Conservation (phyloP, 1,140 invertebrate species). For the Lysiphlebus fabarum region DNA sequence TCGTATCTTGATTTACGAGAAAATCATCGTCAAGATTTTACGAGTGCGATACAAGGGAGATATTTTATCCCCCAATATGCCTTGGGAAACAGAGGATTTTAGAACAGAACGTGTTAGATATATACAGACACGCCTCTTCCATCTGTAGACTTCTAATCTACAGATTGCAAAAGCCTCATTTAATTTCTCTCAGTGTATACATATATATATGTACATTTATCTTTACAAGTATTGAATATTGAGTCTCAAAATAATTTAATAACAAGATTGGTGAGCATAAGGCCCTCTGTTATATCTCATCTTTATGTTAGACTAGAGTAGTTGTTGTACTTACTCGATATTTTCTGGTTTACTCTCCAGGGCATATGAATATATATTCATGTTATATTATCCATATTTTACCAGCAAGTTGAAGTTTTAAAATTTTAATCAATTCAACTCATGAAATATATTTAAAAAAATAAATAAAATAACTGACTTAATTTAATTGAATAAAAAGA, state of each 20-base stretch:
- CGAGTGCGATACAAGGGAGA: background rate
- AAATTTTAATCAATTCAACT: too few species aligned
- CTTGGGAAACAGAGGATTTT: constrained; percentile 8
- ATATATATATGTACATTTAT: too few species aligned
- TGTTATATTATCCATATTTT: too few species aligned
- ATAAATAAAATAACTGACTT: too few species aligned
- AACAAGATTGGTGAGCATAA: constrained; percentile 30
- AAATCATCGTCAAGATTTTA: constrained; percentile 23
- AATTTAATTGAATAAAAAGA: too few species aligned
- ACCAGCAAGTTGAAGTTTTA: too few species aligned
- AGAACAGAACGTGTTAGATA: constrained; percentile 24
- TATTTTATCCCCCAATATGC: too few species aligned
- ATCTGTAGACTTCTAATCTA: constrained; percentile 42
- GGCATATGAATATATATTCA: too few species aligned
- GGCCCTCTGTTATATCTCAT: constrained; percentile 2
- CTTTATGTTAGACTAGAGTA: background rate
- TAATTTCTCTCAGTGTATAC: too few species aligned
- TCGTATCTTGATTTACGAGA: constrained; percentile 46
- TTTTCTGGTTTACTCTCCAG: too few species aligned
- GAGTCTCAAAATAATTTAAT: constrained; percentile 52
- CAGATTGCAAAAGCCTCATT: constrained; percentile 32
- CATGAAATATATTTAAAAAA: too few species aligned
- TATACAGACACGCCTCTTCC: constrained; percentile 41
- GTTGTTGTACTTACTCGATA: too few species aligned
- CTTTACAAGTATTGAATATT: constrained; percentile 42